Conservation (phyloP, 2,113 vertebrate genomes). For the Benitochromis conjunctus region DNA sequence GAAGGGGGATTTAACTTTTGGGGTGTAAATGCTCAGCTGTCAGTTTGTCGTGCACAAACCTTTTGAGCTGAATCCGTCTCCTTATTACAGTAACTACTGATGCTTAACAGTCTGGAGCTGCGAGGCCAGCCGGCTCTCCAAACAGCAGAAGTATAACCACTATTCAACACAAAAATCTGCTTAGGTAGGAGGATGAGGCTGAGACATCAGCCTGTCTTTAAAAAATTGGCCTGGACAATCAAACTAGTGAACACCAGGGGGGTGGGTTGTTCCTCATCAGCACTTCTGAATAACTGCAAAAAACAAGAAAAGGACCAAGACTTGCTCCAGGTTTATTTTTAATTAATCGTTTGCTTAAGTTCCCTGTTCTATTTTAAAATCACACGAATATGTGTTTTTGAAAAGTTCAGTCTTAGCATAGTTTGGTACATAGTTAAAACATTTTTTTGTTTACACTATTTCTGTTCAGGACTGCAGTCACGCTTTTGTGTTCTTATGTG, state of each 20-base stretch:
- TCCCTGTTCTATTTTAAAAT: constrained; percentile 22
- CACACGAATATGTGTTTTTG: constrained; percentile 4
- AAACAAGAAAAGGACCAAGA: not conserved
- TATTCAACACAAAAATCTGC: constrained; percentile 34
- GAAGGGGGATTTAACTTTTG: not conserved
- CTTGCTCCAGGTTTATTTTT: not conserved
- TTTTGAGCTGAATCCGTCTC: not conserved
- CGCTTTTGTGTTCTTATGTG: not conserved
- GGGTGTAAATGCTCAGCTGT: not conserved
- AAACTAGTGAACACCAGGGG: constrained; percentile 6
- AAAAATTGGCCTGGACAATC: constrained; percentile 25
- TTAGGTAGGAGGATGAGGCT: constrained; percentile 22
- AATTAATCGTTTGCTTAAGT: not conserved
- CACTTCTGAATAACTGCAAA: constrained; percentile 39
- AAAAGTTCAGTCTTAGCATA: not conserved
- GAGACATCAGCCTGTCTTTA: constrained; percentile 10
- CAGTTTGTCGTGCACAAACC: not conserved
- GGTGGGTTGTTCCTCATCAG: constrained; percentile 47
- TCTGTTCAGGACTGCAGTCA: not conserved
- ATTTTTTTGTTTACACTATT: not conserved
- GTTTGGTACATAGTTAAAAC: not conserved
- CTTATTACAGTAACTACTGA: not conserved
- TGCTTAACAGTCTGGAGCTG: not conserved
- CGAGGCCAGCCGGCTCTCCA: constrained; percentile 4
- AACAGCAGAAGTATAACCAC: constrained; percentile 7